Evolutionary conservation across 2,797 vertebrate species (phyloP).

Genomic region (Cynodonichthys magdalenae): DNA sequence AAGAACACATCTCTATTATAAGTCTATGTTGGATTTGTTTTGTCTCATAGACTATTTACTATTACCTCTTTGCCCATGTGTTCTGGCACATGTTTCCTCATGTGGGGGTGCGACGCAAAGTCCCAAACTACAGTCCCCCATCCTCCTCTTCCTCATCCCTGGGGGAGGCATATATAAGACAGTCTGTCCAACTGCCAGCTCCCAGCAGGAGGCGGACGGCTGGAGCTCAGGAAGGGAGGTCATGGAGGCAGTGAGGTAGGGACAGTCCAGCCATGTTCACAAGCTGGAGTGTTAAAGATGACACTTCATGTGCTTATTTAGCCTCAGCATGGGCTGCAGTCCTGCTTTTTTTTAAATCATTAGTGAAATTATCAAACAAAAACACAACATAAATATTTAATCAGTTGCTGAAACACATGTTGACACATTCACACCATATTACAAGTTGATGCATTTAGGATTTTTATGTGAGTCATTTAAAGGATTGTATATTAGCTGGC

Average conservation of each 20-base stretch:
- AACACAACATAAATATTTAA: background rate
- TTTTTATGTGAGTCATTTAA: conserved; percentile 17
- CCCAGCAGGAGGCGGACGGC: conserved; percentile 56
- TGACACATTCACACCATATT: conserved; percentile 3
- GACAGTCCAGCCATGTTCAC: conserved; percentile 70
- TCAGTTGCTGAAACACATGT: background rate
- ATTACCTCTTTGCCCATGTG: conserved; percentile 9
- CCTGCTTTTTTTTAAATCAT: conserved; percentile 38
- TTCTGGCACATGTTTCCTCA: conserved; percentile 26
- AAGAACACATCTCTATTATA: too few species aligned
- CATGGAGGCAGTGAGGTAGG: conserved; percentile 44
- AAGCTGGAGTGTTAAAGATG: conserved; percentile 57
- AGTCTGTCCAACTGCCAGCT: conserved; percentile 75
- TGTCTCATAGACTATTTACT: too few species aligned
- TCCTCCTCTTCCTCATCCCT: conserved; percentile 58
- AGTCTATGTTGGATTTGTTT: too few species aligned
- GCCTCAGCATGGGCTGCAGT: conserved; percentile 46
- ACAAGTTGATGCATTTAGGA: background rate
- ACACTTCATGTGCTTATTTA: conserved; percentile 69
- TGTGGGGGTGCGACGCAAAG: conserved; percentile 38
- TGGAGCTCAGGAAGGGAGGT: conserved; percentile 36
- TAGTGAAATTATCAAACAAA: conserved; percentile 22
- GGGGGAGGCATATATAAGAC: conserved; percentile 40
- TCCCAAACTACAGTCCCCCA: conserved; percentile 24
- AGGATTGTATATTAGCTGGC: conserved; percentile 11